Conservation (phyloP, 2,888 invertebrate species). For the Lottia scabra region DNA sequence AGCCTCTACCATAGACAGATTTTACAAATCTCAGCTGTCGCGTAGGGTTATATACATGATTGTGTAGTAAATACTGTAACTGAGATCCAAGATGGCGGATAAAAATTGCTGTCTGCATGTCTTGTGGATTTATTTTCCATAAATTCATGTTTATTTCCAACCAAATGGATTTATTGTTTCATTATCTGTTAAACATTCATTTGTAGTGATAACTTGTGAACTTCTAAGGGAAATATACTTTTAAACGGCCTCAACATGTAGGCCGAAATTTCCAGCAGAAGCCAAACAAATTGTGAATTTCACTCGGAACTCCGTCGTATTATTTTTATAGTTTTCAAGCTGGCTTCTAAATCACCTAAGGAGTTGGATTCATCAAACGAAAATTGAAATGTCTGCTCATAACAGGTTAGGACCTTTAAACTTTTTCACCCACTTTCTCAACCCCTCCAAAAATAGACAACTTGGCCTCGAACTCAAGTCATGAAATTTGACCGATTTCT, state of each 20-base stretch:
- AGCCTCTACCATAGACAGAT: no score
- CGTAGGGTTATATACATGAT: no score
- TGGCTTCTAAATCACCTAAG: background rate
- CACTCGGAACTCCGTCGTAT: background rate
- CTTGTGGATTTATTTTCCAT: slow-evolving; percentile 7
- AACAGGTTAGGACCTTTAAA: slow-evolving; percentile 13
- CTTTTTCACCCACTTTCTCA: no score
- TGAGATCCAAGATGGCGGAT: background rate
- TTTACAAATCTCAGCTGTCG: no score
- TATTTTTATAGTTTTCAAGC: background rate
- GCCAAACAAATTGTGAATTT: background rate
- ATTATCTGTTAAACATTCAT: background rate
- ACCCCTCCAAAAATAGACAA: no score
- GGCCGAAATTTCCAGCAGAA: background rate
- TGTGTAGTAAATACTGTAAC: background rate
- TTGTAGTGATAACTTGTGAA: background rate
- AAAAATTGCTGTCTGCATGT: slow-evolving; percentile 7
- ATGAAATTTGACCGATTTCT: no score
- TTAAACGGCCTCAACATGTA: slow-evolving; percentile 2
- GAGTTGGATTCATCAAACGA: background rate
- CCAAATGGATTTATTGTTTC: slow-evolving; percentile 1
- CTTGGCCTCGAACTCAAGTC: no score
- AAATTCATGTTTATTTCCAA: background rate
- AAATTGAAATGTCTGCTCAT: slow-evolving; percentile 16
- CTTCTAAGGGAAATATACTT: background rate